phyloP scores from a whole-genome alignment of 2,113 vertebrate genomes.

The Psilopsiagon aymara region DNA sequence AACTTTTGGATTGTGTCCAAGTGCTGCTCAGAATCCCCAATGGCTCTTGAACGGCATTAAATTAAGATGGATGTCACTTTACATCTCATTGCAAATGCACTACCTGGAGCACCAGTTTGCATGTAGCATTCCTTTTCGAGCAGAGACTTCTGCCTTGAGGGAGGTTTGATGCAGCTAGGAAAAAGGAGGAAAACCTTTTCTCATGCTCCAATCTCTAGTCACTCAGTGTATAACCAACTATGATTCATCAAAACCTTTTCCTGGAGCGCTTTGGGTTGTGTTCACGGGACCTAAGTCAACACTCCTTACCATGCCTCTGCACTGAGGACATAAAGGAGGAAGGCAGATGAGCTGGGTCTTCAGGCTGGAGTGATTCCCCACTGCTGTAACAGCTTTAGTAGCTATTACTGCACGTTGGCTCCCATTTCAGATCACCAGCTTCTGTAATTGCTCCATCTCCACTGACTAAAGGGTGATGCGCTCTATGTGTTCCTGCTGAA shows the following conservation, averaged over 20 bases:
- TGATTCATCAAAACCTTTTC: background rate
- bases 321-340: background rate
- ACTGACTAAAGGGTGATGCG: background rate
- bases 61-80: slow-evolving; percentile 34
- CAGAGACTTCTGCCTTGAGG: background rate
- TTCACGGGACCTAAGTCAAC: background rate
- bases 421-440: background rate
- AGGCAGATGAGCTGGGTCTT: background rate
- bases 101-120: background rate
- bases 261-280: fast-evolving
- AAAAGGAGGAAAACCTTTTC: background rate
- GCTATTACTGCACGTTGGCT: background rate
- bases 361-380: background rate
- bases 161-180: background rate
- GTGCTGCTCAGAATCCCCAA: slow-evolving; percentile 20
- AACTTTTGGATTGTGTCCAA: slow-evolving; percentile 34
- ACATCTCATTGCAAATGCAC: background rate
- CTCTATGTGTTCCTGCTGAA: background rate
- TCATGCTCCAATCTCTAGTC: background rate
- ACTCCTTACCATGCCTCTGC: background rate
- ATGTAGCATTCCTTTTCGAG: background rate
- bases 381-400: background rate
- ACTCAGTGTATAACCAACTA: background rate
- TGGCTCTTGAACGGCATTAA: background rate
- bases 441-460: background rate